phyloP scores from a whole-genome alignment of 2,888 invertebrate species.

The Cephus pygmeus region DNA sequence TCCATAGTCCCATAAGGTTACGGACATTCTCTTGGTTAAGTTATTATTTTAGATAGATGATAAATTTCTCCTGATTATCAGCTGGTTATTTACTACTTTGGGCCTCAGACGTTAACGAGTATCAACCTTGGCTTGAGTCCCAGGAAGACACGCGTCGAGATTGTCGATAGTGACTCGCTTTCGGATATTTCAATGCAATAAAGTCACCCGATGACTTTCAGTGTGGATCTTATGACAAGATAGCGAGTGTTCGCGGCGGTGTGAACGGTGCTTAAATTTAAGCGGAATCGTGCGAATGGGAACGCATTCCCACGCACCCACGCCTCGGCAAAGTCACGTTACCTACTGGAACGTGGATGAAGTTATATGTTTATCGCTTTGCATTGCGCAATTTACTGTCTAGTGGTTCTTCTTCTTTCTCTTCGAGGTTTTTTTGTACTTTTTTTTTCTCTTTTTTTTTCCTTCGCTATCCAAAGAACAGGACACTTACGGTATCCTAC shows the following conservation, averaged over 20 bases:
- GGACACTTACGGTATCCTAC: neutral
- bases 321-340: slow-evolving; percentile 24
- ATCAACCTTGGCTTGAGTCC: neutral
- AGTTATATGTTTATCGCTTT: neutral
- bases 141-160: neutral
- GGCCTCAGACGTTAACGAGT: slow-evolving; percentile 34
- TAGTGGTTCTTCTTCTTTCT: neutral
- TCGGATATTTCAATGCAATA: neutral
- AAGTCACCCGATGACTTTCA: neutral
- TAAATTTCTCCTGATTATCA: neutral
- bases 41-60: neutral
- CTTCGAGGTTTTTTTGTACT: neutral
- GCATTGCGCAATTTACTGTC: neutral
- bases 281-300: slow-evolving; percentile 11
- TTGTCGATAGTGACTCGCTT: neutral
- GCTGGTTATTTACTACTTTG: neutral
- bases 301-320: slow-evolving; percentile 38
- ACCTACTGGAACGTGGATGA: neutral
- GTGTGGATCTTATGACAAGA: neutral
- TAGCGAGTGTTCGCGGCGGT: neutral
- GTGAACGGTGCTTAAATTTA: slow-evolving; percentile 10
- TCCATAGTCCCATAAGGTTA: neutral
- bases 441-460: neutral
- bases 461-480: neutral
- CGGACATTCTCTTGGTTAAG: neutral